A percentile compares a stretch with the other conserved stretches of the same genome.
Conservation (phyloP, 2,113 vertebrate species). For the Grammomys dolichurus region DNA sequence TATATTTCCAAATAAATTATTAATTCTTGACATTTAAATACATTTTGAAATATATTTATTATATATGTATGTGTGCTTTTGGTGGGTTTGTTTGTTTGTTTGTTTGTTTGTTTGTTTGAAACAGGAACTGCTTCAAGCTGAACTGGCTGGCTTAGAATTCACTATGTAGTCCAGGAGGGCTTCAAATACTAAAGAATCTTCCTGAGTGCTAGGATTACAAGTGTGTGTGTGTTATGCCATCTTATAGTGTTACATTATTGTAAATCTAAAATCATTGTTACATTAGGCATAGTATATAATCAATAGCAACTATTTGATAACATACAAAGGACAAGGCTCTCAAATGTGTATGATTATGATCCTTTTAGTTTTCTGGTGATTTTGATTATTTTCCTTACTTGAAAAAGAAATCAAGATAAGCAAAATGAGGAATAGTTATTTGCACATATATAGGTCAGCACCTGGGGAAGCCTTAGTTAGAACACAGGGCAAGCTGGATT, state of each 20-base stretch:
- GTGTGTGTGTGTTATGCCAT: neutral
- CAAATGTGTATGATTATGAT: conserved; percentile 23
- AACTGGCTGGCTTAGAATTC: neutral
- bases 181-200: neutral
- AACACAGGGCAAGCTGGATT: neutral
- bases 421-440: conserved; percentile 12
- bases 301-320: neutral
- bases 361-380: conserved; percentile 44
- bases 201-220: neutral
- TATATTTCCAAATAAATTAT: conserved; percentile 30
- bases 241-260: conserved; percentile 8
- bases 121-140: neutral
- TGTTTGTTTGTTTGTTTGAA: neutral
- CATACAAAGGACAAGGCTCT: neutral
- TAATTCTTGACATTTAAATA: conserved; percentile 28
- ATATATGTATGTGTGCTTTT: neutral
- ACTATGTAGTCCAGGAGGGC: neutral
- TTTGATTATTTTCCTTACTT: conserved; percentile 59
- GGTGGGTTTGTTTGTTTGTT: neutral
- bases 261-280: conserved; percentile 29
- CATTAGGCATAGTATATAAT: neutral
- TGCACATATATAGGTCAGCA: neutral
- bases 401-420: neutral
- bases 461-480: neutral
- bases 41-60: conserved; percentile 36